These are phyloP conservation scores for Lepus timidus DNA, from an alignment of 2,113 vertebrate species.

Conservation along the genomic window DNA sequence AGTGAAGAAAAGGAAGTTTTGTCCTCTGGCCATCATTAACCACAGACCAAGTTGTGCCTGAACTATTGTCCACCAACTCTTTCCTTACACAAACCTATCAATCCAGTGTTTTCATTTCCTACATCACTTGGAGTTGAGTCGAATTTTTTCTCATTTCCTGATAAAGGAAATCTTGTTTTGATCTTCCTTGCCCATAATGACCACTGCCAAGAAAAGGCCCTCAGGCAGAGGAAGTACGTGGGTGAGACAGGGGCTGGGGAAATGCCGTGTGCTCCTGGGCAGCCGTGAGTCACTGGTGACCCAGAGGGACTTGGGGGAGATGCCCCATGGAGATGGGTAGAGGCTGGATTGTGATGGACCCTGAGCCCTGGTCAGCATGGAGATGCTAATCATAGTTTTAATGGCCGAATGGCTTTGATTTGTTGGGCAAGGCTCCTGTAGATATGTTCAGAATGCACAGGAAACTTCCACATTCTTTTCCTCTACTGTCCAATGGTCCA, in stretches of 20 bases:
- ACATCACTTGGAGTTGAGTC: neutral
- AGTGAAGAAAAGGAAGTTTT: neutral
- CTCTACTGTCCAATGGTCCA: neutral
- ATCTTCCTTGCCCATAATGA: neutral
- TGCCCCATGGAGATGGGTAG: neutral
- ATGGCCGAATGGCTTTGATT: neutral
- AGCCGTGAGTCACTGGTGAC: too few species aligned
- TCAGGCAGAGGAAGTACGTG: neutral
- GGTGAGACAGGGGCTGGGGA: neutral
- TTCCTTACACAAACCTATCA: neutral
- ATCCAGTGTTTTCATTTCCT: neutral
- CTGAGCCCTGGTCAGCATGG: fast-evolving
- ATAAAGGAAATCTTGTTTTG: neutral
- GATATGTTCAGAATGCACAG: neutral
- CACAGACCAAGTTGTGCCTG: neutral
- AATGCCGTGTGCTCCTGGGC: fast-evolving
- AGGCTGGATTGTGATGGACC: neutral
- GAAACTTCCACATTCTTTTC: neutral
- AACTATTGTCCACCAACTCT: neutral
- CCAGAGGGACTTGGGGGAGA: neutral
- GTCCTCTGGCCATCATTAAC: neutral
- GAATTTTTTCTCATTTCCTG: neutral
- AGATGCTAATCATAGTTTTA: neutral
- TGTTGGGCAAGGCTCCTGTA: fast-evolving
- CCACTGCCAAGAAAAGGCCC: neutral